Evolutionary conservation across 2,113 vertebrate genomes (phyloP).

Genomic region (Ariopsis seemanni): DNA sequence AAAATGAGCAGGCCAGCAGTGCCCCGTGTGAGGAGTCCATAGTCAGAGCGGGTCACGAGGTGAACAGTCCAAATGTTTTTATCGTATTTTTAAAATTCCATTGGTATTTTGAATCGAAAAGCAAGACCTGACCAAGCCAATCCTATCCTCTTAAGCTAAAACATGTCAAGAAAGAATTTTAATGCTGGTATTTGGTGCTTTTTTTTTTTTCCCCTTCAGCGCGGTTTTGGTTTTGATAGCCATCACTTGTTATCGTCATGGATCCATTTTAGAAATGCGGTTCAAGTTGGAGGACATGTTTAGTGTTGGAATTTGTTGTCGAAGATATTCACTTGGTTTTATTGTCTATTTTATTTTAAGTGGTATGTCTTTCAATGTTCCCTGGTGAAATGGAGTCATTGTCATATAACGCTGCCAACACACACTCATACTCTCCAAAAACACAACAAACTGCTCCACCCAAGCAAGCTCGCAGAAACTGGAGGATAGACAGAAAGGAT

Average conservation of each 20-base stretch:
- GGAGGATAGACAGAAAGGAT: background rate
- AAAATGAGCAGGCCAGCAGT: slow-evolving; percentile 34
- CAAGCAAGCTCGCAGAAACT: slow-evolving; percentile 14
- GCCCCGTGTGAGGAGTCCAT: background rate
- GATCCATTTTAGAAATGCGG: background rate
- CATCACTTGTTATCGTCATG: slow-evolving; percentile 11
- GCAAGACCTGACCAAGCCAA: background rate
- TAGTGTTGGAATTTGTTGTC: slow-evolving; percentile 3
- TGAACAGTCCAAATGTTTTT: slow-evolving; percentile 25
- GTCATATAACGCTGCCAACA: slow-evolving; percentile 13
- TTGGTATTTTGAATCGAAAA: slow-evolving; percentile 15
- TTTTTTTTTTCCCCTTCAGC: background rate
- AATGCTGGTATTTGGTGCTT: slow-evolving; percentile 11
- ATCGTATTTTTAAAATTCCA: slow-evolving; percentile 2
- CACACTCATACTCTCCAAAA: slow-evolving; percentile 19
- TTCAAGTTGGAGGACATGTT: background rate
- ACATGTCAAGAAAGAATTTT: background rate
- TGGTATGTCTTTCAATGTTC: background rate
- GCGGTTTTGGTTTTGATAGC: background rate
- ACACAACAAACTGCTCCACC: slow-evolving; percentile 28
- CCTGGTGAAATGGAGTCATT: slow-evolving; percentile 30
- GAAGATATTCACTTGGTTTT: slow-evolving; percentile 12
- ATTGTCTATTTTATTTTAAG: slow-evolving; percentile 9
- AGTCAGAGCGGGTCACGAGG: slow-evolving; percentile 28
- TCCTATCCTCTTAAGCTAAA: background rate